phyloP scores from a whole-genome alignment of 2,888 invertebrate species.

The Antitype chi region DNA sequence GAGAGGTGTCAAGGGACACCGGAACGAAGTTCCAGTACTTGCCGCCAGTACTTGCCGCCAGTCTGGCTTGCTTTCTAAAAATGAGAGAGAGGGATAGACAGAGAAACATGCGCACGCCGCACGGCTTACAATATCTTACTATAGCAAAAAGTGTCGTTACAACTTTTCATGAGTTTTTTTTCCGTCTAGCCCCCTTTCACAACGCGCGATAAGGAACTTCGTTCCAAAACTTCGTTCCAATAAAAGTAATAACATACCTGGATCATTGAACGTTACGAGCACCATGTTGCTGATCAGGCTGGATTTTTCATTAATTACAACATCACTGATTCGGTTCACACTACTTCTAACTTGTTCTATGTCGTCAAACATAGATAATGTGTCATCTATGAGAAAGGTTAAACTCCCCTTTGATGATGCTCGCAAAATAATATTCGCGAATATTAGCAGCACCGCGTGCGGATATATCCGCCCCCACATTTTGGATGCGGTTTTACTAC shows the following conservation, averaged over 20 bases:
- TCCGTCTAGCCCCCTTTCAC: too few relatives aligned
- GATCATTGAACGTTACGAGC: constrained; percentile 74
- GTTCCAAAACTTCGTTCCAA: too few relatives aligned
- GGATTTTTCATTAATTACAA: constrained; percentile 62
- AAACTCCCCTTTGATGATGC: constrained; percentile 65
- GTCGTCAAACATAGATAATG: constrained; percentile 66
- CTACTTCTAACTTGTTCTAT: constrained; percentile 64
- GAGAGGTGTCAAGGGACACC: too few relatives aligned
- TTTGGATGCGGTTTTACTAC: constrained; percentile 3
- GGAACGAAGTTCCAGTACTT: too few relatives aligned
- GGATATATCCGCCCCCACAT: constrained; percentile 45
- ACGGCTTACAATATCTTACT: too few relatives aligned
- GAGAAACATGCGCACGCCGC: too few relatives aligned
- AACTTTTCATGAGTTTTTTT: too few relatives aligned
- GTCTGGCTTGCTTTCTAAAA: too few relatives aligned
- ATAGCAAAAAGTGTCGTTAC: too few relatives aligned
- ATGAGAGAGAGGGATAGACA: too few relatives aligned
- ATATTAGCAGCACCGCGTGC: constrained; percentile 32
- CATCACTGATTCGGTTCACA: constrained; percentile 64
- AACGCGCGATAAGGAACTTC: too few relatives aligned
- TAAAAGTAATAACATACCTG: constrained; percentile 60
- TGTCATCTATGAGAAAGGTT: constrained; percentile 72
- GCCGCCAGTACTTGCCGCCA: too few relatives aligned
- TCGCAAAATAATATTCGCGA: constrained; percentile 38
- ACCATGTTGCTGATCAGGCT: constrained; percentile 70